phyloP scores from a whole-genome alignment of 1,140 invertebrate genomes.

The fruit fly (Drosophila melanogaster) region DNA sequence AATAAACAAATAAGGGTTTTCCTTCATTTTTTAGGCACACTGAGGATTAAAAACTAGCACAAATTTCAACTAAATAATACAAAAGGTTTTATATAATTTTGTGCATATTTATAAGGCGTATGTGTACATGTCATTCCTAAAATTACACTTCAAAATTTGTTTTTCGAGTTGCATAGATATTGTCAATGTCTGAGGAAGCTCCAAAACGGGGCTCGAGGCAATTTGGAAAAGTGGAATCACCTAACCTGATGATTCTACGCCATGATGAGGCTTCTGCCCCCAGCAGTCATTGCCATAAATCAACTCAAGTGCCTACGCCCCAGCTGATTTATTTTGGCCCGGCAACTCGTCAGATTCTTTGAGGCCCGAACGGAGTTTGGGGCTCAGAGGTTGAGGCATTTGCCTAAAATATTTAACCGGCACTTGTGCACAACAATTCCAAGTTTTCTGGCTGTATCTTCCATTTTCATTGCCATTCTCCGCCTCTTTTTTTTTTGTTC shows the following conservation, averaged over 20 bases:
- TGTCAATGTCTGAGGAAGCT: constrained; percentile 30
- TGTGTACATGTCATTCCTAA: not conserved
- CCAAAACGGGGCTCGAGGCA: constrained; percentile 38
- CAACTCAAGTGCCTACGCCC: constrained; percentile 81
- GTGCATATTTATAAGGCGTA: too few species aligned
- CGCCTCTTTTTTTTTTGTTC: constrained; percentile 33
- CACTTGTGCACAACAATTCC: constrained; percentile 78
- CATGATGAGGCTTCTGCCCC: constrained; percentile 28
- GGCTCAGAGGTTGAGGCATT: constrained; percentile 39
- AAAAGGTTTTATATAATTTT: not conserved
- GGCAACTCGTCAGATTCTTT: constrained; percentile 48
- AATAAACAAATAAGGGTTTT: constrained; percentile 23
- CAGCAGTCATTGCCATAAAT: constrained; percentile 67
- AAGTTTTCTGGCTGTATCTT: constrained; percentile 41
- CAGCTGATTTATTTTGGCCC: constrained; percentile 76
- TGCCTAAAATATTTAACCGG: constrained; percentile 81
- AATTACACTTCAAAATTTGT: not conserved
- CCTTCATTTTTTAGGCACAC: not conserved
- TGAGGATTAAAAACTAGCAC: not conserved
- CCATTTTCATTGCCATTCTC: constrained; percentile 5
- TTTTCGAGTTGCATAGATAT: constrained; percentile 7
- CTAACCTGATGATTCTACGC: constrained; percentile 58
- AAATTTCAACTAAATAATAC: not conserved
- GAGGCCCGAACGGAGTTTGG: not conserved
- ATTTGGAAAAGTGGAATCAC: constrained; percentile 38